phyloP scores from a whole-genome alignment of 1,140 invertebrate species.

The Patella vulgata region DNA sequence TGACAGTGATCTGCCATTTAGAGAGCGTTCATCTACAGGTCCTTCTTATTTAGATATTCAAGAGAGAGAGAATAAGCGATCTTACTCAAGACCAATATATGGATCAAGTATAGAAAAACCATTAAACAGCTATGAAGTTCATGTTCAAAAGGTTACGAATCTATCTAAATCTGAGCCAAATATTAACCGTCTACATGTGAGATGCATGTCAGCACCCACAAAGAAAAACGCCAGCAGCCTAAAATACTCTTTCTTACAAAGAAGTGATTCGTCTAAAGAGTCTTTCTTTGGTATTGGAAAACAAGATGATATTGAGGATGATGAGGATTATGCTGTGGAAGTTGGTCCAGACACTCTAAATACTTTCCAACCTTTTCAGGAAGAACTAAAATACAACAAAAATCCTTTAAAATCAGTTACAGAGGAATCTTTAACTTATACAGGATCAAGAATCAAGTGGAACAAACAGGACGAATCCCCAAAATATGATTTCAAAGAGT shows the following conservation, averaged over 20 bases:
- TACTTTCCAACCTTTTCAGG: too few species aligned
- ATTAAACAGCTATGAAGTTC: constrained; percentile 53
- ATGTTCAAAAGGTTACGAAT: constrained; percentile 43
- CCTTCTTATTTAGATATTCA: too few species aligned
- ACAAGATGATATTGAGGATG: neutral
- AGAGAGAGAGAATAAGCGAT: too few species aligned
- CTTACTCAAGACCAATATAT: constrained; percentile 7
- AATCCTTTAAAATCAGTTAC: constrained; percentile 13
- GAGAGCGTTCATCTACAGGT: too few species aligned
- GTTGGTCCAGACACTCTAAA: too few species aligned
- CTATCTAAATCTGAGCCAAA: constrained; percentile 21
- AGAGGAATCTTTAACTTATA: neutral
- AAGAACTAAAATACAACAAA: too few species aligned
- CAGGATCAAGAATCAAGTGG: too few species aligned
- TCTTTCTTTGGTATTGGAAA: constrained; percentile 34
- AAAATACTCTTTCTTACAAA: constrained; percentile 3
- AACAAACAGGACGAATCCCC: too few species aligned
- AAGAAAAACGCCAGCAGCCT: constrained; percentile 16
- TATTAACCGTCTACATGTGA: constrained; percentile 39
- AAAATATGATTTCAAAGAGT: too few species aligned
- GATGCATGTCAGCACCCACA: constrained; percentile 51
- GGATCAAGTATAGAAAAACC: constrained; percentile 10
- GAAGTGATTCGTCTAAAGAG: constrained; percentile 41
- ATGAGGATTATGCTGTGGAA: constrained; percentile 7
- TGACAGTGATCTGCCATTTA: too few species aligned